A percentile compares a stretch with the other conserved stretches of the same genome.
Evolutionary conservation across 2,113 vertebrate species (phyloP).

Genomic region (Sturnira hondurensis): DNA sequence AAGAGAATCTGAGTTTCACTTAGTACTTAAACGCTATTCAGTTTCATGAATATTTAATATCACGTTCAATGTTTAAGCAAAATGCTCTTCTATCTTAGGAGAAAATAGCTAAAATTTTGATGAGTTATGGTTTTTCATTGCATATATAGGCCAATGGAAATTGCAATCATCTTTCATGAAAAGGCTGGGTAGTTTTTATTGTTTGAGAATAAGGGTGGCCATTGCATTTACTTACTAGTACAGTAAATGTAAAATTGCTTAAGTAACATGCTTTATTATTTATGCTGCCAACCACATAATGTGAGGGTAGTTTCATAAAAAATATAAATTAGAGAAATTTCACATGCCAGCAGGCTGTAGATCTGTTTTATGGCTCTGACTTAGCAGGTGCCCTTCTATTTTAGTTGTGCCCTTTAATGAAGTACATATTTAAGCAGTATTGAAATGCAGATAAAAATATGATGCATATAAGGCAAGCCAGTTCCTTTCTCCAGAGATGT

Average conservation of each 20-base stretch:
- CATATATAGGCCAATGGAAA: slow-evolving; percentile 76
- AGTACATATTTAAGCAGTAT: slow-evolving; percentile 30
- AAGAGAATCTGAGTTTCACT: slow-evolving; percentile 77
- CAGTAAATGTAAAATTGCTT: slow-evolving; percentile 71
- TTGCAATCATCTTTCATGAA: slow-evolving; percentile 81
- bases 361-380: slow-evolving; percentile 64
- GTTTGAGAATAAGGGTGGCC: slow-evolving; percentile 66
- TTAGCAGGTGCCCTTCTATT: slow-evolving; percentile 70
- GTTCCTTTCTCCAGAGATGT: neutral
- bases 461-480: neutral
- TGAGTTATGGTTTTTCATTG: slow-evolving; percentile 78
- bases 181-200: slow-evolving; percentile 76
- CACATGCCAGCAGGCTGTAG: slow-evolving; percentile 68
- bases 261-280: slow-evolving; percentile 75
- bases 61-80: slow-evolving; percentile 68
- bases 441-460: slow-evolving; percentile 39
- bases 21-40: slow-evolving; percentile 64
- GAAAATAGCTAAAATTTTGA: slow-evolving; percentile 81
- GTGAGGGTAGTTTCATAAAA: slow-evolving; percentile 68
- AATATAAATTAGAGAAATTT: slow-evolving; percentile 72
- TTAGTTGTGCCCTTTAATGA: slow-evolving; percentile 35
- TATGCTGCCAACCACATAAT: slow-evolving; percentile 74
- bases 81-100: slow-evolving; percentile 75
- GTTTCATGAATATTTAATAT: slow-evolving; percentile 84
- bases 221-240: slow-evolving; percentile 76